Base-by-base conservation (phyloP, 2,113 vertebrate species). In the Tamias sibiricus region DNA sequence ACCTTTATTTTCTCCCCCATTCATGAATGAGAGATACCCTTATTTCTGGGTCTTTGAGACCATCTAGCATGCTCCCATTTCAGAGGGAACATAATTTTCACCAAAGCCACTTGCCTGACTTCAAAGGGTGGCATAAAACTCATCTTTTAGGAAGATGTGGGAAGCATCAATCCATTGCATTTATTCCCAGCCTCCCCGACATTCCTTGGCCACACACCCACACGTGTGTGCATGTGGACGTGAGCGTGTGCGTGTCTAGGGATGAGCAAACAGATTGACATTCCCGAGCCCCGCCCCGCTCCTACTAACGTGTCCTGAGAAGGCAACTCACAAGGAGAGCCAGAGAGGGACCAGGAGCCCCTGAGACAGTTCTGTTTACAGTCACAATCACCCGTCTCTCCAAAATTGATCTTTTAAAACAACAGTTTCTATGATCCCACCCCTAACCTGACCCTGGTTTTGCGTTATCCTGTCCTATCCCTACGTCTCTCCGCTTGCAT, bases 281-380 rank as follows among this genome's bases (percentile, higher is more conserved):
- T 4, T 74, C 30, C 22, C 49, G 37, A 24, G 6, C 64, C 22
- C 7, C 14, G 8, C 10, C 3, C 4, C 71, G 6, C 19, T 42
- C 57, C 12, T n/a, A 10, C 8, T 22, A 6, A 37, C 7, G 47
- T 62, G 28, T 76, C 76, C 81, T 44, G 35, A 40, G 52, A 52
- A 62, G 5, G 3, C 6, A 26, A n/a, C 59, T 66, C 19, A 1
- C 6, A 28, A 54, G 44, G 37, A 42, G 86, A 87, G 64, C 76
- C 35, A 37, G 14, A 0, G 8, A 30, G 14, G 35, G 49, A 26
- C 8, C 0, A 6, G 24, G 5, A 69, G 24, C 9, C 4, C 7
- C 17, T 19, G 0, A 4, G 37, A 2, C 8, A 26, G 42, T 26
- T 59, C 8, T 44, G 1, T 10, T 44, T 10, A n/a, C n/a, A n/a